phyloP scores from a whole-genome alignment of 2,797 vertebrate species.

The Pseudomugil gertrudae region DNA sequence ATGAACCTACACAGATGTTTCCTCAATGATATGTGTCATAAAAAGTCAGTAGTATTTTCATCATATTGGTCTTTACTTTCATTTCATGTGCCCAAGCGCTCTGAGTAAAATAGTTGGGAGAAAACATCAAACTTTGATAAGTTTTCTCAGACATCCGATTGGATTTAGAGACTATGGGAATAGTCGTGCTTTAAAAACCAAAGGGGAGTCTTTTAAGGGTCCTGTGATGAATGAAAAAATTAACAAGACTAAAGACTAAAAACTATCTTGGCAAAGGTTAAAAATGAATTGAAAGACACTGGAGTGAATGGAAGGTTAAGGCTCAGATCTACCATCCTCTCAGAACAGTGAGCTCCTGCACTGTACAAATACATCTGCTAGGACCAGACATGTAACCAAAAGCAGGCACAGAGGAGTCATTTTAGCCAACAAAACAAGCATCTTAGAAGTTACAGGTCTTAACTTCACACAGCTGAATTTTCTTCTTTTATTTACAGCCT shows the following conservation, averaged over 20 bases:
- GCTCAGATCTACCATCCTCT: slow-evolving; percentile 55
- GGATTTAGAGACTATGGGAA: slow-evolving; percentile 27
- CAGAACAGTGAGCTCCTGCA: slow-evolving; percentile 26
- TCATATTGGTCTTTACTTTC: slow-evolving; percentile 18
- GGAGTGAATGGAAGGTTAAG: slow-evolving; percentile 56
- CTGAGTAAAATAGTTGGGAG: slow-evolving; percentile 10
- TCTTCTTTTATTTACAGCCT: slow-evolving; percentile 21
- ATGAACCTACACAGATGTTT: slow-evolving; percentile 24
- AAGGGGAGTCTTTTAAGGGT: slow-evolving; percentile 29
- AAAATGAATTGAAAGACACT: slow-evolving; percentile 64
- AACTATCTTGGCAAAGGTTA: slow-evolving; percentile 58
- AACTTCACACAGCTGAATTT: slow-evolving; percentile 29
- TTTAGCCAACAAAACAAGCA: slow-evolving; percentile 36
- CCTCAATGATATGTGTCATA: slow-evolving; percentile 36
- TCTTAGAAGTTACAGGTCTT: slow-evolving; percentile 15
- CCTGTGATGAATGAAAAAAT: slow-evolving; percentile 23
- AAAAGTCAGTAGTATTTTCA: slow-evolving; percentile 16
- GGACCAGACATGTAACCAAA: slow-evolving; percentile 37
- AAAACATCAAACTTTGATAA: slow-evolving; percentile 3
- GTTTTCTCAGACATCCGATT: slow-evolving; percentile 23
- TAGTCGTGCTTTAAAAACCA: slow-evolving; percentile 7
- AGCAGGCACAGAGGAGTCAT: slow-evolving; percentile 23
- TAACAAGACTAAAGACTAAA: slow-evolving; percentile 34
- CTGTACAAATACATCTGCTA: slow-evolving; percentile 23
- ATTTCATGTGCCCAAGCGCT: slow-evolving; percentile 33